These are phyloP conservation scores for Hippocampus barbouri DNA, from an alignment of 2,113 vertebrate genomes.

Conservation along the genomic window DNA sequence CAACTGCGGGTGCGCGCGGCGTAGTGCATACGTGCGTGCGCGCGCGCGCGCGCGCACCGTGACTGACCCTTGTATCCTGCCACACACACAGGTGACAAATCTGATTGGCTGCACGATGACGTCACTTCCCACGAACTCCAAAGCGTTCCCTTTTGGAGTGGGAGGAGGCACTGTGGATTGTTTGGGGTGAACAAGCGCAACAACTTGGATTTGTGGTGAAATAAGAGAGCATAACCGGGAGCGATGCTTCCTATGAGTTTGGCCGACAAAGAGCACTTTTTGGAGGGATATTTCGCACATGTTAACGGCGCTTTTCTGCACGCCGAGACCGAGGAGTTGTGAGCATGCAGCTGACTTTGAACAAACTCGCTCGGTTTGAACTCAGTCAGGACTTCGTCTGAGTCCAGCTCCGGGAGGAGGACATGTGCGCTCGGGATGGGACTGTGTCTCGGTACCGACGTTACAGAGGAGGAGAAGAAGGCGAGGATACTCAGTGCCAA, in stretches of 20 bases:
- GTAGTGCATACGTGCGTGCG: too few relatives aligned
- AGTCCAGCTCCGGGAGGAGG: slow-evolving; percentile 29
- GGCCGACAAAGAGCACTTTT: background rate
- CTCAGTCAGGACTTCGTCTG: slow-evolving; percentile 7
- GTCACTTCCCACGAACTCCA: slow-evolving; percentile 65
- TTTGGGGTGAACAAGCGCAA: slow-evolving; percentile 7
- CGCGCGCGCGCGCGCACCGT: too few relatives aligned
- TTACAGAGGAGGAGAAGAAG: slow-evolving; percentile 71
- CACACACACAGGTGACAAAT: background rate
- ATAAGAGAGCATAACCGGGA: background rate
- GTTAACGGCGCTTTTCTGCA: background rate
- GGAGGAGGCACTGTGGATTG: slow-evolving; percentile 39
- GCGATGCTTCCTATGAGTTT: slow-evolving; percentile 9
- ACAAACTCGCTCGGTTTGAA: slow-evolving; percentile 5
- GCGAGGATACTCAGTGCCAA: slow-evolving; percentile 64
- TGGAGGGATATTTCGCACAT: slow-evolving; percentile 9
- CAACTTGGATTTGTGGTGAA: background rate
- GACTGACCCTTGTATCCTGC: background rate
- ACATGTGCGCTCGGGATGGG: slow-evolving; percentile 69
- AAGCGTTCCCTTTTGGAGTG: slow-evolving; percentile 36
- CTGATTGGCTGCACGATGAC: slow-evolving; percentile 11
- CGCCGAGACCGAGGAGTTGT: background rate
- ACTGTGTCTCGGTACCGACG: slow-evolving; percentile 74
- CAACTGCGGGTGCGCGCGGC: too few relatives aligned
- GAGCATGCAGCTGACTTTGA: slow-evolving; percentile 14